phyloP scores from a whole-genome alignment of 1,140 invertebrate genomes.

The Tetragnatha versicolor region DNA sequence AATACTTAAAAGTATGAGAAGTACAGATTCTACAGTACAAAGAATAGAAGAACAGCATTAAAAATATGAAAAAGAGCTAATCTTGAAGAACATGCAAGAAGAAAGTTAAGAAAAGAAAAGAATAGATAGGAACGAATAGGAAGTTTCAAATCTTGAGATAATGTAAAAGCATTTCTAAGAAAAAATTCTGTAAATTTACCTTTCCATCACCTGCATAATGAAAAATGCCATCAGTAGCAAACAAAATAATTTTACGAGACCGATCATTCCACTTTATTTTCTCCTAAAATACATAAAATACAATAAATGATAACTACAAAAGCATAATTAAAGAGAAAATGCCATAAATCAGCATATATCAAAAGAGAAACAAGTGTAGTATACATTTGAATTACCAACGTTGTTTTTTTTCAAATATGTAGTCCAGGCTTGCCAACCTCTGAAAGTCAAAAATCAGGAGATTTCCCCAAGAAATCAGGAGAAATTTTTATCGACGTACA shows the following conservation, averaged over 20 bases:
- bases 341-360: too few species aligned
- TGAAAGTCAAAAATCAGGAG: too few species aligned
- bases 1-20: constrained; percentile 10
- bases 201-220: constrained; percentile 62
- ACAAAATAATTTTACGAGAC: constrained; percentile 60
- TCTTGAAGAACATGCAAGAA: constrained; percentile 1
- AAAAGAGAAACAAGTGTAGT: too few species aligned
- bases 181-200: constrained; percentile 56
- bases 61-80: neutral
- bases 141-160: neutral
- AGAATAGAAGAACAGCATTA: neutral
- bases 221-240: constrained; percentile 61
- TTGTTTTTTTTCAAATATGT: neutral
- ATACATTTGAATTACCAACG: neutral
- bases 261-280: constrained; percentile 58
- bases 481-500: too few species aligned
- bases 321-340: too few species aligned
- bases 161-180: too few species aligned
- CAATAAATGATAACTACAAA: neutral
- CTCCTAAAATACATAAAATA: constrained; percentile 44
- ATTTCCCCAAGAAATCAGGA: too few species aligned
- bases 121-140: neutral
- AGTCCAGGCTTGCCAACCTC: neutral
- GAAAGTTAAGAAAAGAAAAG: neutral
- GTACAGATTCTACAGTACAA: neutral